A percentile compares a stretch with the other conserved stretches of the same genome.
These are phyloP conservation scores for Pseudonaja textilis DNA, from an alignment of 2,113 vertebrate genomes.

Conservation along the genomic window DNA sequence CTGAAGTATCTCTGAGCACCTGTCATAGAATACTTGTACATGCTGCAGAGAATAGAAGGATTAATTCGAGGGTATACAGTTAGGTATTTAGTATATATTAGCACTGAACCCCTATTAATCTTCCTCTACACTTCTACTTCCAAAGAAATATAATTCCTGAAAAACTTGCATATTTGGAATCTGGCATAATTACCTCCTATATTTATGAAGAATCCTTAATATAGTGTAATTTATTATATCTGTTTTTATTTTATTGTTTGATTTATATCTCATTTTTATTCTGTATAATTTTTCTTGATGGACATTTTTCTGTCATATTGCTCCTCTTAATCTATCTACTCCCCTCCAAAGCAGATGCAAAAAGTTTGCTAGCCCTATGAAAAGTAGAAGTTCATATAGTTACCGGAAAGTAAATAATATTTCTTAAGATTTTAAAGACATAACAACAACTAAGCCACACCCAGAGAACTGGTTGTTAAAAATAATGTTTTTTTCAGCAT, in stretches of 20 bases:
- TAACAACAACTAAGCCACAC: not conserved
- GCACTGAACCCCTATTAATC: not conserved
- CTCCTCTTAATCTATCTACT: not conserved
- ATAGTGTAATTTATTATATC: too few relatives aligned
- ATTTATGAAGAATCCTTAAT: not conserved
- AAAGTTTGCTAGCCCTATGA: not conserved
- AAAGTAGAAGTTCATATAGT: not conserved
- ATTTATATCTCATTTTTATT: not conserved
- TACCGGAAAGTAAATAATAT: not conserved
- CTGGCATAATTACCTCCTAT: not conserved
- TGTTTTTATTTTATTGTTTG: not conserved
- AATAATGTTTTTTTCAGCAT: not conserved
- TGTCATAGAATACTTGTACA: not conserved
- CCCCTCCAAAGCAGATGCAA: not conserved
- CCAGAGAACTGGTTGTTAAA: too few relatives aligned
- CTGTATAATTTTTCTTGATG: not conserved
- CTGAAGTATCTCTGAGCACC: not conserved
- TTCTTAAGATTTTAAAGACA: not conserved
- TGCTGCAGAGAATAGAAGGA: not conserved
- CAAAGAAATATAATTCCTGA: not conserved
- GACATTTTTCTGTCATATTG: not conserved
- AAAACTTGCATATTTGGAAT: not conserved
- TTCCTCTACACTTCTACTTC: not conserved
- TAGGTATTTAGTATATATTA: not conserved
- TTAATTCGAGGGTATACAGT: not conserved